Evolutionary conservation across 2,113 vertebrate genomes (phyloP), one percentile per base, ranked within the genome.

Genomic region (Rafetus swinhoei): DNA sequence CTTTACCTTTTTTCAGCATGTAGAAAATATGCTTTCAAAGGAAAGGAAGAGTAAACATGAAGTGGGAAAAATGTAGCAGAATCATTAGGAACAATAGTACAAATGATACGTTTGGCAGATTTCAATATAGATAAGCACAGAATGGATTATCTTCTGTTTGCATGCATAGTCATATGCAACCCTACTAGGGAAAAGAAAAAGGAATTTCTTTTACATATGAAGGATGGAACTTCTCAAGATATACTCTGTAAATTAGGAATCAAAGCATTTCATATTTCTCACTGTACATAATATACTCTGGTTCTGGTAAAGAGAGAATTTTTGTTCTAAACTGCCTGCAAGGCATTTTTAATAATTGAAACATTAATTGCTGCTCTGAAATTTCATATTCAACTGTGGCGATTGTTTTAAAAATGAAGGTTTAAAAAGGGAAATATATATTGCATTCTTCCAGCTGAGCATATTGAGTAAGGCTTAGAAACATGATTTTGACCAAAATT

Each of bases 271-370:
- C 65, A 24, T 69, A 81, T 80, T 91, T 84, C n/a, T 62, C 80
- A 27, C 0, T 0, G 10, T 11, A 45, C 7, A 21, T 21, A 87
- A 81, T 82, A 72, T 13, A 22, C 2, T 55, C 6, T 86, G n/a
- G 5, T 62, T 3, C 65, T n/a, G 12, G 13, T 65, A 89, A 88
- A 72, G 11, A 35, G 57, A 0, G 13, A n/a, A 2, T 35, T 76
- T 76, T 10, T 7, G 1, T 9, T 82, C 90, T 82, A 9, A 39
- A 77, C 82, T 85, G 13, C 2, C 81, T 3, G 25, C 12, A 39
- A 82, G 1, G 1, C 29, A 90, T 82, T 88, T 86, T 79, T 81
- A 84, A 82, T 35, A 53, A 2, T 53, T 82, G 80, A 90, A 88
- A 82, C 7, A 32, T 16, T 77, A 54, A 80, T 79, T 74, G 27